Conservation (phyloP, 2,113 vertebrate genomes). For the Macroglossus sobrinus region DNA sequence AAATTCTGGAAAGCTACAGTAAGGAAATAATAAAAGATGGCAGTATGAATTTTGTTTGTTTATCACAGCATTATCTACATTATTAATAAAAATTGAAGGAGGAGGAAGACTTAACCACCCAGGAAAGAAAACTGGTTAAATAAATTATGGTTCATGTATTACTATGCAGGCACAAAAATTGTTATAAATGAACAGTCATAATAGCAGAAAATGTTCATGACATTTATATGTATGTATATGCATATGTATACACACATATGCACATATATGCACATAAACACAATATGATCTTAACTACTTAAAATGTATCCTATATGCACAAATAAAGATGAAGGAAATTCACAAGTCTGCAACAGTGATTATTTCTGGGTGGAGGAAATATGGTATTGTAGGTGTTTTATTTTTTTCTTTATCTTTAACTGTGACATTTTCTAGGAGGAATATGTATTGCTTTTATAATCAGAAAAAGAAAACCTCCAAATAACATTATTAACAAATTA, state of each 20-base stretch:
- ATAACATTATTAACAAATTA: conserved; percentile 1
- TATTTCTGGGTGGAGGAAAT: not conserved
- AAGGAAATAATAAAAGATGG: not conserved
- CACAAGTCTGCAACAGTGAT: not conserved
- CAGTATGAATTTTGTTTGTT: not conserved
- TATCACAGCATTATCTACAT: not conserved
- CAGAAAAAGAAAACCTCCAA: not conserved
- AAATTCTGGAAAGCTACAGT: not conserved
- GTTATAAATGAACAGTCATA: not conserved
- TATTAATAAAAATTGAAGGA: not conserved
- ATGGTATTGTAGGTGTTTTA: not conserved
- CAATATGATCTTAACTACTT: not conserved
- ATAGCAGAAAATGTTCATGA: not conserved
- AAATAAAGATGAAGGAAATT: not conserved
- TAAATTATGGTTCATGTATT: not conserved
- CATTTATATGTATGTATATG: not conserved
- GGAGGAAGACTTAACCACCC: not conserved
- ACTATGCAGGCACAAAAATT: not conserved
- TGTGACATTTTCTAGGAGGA: not conserved
- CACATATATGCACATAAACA: not conserved
- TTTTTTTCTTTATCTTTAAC: not conserved
- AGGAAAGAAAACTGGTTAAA: not conserved
- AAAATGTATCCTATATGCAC: not conserved
- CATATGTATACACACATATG: not conserved
- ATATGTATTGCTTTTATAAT: not conserved